Base-by-base conservation (phyloP, 2,797 vertebrate species). In the Chrosomus eos region DNA sequence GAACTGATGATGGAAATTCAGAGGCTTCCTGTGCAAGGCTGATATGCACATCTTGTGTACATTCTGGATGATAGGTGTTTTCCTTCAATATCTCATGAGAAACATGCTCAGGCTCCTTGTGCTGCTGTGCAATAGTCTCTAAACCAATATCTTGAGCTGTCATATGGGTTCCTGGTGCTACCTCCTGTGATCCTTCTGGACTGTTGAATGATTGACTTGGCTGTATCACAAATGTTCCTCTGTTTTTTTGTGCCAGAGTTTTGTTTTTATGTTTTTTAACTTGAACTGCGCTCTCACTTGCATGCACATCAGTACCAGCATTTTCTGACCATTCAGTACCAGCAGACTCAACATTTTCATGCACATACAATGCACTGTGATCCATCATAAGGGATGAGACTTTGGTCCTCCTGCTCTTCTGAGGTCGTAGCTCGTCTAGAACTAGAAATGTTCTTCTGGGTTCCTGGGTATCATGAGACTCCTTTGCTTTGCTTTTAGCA, bases 171-270 rank as follows among this genome's bases (percentile, higher is more conserved):
- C 83, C 71, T 53, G 74, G 23, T 38, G 14, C 1, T 26, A 55
- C 36, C 43, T 68, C 26, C 33, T 81, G 75, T 82, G 70, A 51
- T 3, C 11, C 33, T 77, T 85, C 85, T 55, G 0, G 11, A 70
- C 18, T 80, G 21, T 8, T n/a, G 4, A 70, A 62, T 21, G 43
- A 7, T 16, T 13, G 8, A 23, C 0, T 45, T n/a, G 82, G 38
- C 5, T 92, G 89, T 55, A 93, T 21, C 8, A 92, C 82, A 89
- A 92, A 93, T 0, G 91, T 93, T n/a, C 60, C 67, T 84, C 93
- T 92, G 87, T 88, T 89, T 87, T 74, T 90, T 19, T 85, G 28
- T 73, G 71, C 28, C 7, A 48, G 38, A 16, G 19, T 68, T 43
- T 75, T 84, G 40, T 51, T 83, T 76, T 74, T 68, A 33, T 28